Conservation (phyloP, 2,797 vertebrate species). For the Periparus ater region DNA sequence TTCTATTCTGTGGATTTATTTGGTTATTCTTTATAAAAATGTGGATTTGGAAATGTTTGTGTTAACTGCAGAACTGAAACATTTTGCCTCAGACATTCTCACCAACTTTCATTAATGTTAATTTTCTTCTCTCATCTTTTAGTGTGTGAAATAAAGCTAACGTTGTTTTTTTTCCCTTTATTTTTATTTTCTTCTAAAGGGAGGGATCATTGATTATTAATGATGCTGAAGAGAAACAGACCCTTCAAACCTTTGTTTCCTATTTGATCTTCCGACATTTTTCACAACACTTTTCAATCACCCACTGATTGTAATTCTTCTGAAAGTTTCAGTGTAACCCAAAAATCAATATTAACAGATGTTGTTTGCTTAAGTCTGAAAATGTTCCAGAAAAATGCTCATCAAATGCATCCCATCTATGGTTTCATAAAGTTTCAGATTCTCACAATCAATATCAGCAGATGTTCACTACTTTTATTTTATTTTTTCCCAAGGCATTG, state of each 20-base stretch:
- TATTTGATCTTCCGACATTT: conserved; percentile 19
- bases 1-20: background rate
- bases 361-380: conserved; percentile 74
- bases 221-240: background rate
- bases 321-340: conserved; percentile 44
- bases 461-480: conserved; percentile 68
- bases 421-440: conserved; percentile 71
- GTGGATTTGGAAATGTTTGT: background rate
- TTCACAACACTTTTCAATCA: conserved; percentile 51
- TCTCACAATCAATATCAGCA: conserved; percentile 73
- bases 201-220: background rate
- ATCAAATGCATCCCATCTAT: conserved; percentile 62
- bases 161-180: background rate
- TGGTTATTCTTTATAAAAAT: background rate
- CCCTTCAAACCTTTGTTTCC: conserved; percentile 2
- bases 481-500: conserved; percentile 63
- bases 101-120: background rate
- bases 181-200: background rate
- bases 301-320: conserved; percentile 42
- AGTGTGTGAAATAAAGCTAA: background rate
- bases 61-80: background rate
- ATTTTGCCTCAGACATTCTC: background rate
- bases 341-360: conserved; percentile 75
- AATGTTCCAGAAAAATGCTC: conserved; percentile 65
- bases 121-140: background rate